Evolutionary conservation across 2,888 invertebrate species (phyloP).

Genomic region (Sepiola atlantica): DNA sequence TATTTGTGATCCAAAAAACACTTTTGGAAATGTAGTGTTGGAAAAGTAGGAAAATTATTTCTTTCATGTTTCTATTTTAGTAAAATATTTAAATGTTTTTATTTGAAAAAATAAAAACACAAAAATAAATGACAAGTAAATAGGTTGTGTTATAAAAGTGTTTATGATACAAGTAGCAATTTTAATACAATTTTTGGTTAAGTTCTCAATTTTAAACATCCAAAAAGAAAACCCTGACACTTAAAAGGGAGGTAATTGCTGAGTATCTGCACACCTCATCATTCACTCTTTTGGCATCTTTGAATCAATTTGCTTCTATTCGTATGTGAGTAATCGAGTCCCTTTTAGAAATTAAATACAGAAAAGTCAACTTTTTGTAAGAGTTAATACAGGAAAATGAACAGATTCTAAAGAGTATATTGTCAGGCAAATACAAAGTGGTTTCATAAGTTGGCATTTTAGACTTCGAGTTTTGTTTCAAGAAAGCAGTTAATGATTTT

Average conservation of each 20-base stretch:
- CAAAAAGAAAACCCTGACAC: conserved; percentile 23
- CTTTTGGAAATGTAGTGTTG: background rate
- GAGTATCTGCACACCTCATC: conserved; percentile 32
- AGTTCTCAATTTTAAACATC: conserved; percentile 32
- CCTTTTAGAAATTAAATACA: conserved; percentile 13
- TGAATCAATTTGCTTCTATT: conserved; percentile 32
- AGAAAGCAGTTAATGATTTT: conserved; percentile 17
- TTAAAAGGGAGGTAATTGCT: conserved; percentile 32
- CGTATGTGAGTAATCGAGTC: conserved; percentile 32
- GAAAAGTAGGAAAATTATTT: background rate
- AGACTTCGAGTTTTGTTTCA: background rate
- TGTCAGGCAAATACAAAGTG: conserved; percentile 32
- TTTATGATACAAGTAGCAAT: conserved; percentile 32
- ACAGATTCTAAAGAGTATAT: conserved; percentile 18
- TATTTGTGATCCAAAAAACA: background rate
- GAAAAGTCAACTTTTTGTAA: conserved; percentile 32
- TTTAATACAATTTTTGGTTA: conserved; percentile 1
- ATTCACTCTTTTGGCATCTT: conserved; percentile 32
- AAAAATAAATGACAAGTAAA: background rate
- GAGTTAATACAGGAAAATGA: background rate
- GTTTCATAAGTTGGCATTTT: conserved; percentile 23
- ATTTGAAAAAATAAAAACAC: background rate
- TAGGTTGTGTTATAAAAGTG: conserved; percentile 32
- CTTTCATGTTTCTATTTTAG: background rate
- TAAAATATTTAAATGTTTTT: background rate